Evolutionary conservation across 2,797 vertebrate genomes (phyloP), one percentile per base, ranked within the genome.

Genomic region (Myiothlypis chrysogaster): DNA sequence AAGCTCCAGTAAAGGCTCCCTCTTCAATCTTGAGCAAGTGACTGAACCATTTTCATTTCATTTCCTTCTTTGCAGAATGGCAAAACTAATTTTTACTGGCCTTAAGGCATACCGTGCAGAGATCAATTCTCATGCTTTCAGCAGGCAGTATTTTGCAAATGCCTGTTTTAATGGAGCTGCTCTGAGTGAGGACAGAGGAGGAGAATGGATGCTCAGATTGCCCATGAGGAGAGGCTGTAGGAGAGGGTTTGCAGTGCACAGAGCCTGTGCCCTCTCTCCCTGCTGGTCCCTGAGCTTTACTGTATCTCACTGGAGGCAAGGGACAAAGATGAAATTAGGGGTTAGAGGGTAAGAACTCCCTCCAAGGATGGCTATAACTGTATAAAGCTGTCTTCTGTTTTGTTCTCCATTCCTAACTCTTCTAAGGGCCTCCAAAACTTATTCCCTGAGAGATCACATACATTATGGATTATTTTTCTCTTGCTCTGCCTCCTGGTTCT

Each of bases 1-100:
- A 39, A 55, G 20, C 23, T 87, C 44, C 44, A 46, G 13, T 30
- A 78, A 27, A 47, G n/a, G 14, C 21, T 93, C 47, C 8, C 34
- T 84, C 55, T 92, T 91, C 20, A 10, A 27, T 81, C 63, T 49
- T 81, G 30, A 78, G 23, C 23, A 86, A 91, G 69, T 75, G 69
- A 87, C 37, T 87, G 82, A 84, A 46, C 23, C 71, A 69, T 90
- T 94, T 86, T 79, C 16, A 66, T 94, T 92, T 95, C 6, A 78
- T 89, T 91, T 88, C 66, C 55, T 71, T 89, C 83, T 83, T 56
- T 90, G 41, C 50, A 81, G 72, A 82, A 79, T 60, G 47, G 43
- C 59, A 90, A 94, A 91, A 76, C 61, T 72, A 13, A 69, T 87
- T 93, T 93, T 93, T 88, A 56, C 34, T 83, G 65, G 11, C 59